Conservation (phyloP, 2,888 invertebrate genomes). For the Branchipolynoe longqiensis region DNA sequence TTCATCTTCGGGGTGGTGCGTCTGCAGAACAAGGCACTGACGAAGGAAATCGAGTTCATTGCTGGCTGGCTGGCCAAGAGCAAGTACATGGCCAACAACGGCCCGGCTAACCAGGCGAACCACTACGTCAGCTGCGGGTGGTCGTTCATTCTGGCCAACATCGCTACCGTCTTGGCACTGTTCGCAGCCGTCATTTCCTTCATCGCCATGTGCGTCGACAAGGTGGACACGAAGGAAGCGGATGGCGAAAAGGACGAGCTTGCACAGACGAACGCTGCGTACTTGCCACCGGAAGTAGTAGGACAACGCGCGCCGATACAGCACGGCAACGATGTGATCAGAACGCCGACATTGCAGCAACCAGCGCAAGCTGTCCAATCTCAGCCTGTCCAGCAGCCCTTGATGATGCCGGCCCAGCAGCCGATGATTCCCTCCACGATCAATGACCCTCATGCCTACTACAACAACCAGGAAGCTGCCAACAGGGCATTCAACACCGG, state of each 20-base stretch:
- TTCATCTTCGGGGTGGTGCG: neutral
- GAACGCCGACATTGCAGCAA: neutral
- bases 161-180: neutral
- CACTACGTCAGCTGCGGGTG: neutral
- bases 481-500: too few relatives aligned
- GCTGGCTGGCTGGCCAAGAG: neutral
- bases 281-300: too few relatives aligned
- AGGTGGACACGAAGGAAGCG: neutral
- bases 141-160: constrained; percentile 1
- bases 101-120: neutral
- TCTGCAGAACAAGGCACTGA: neutral
- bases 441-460: too few relatives aligned
- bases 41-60: neutral
- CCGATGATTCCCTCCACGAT: too few relatives aligned
- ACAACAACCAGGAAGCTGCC: too few relatives aligned
- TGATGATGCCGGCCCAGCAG: neutral
- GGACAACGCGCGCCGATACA: too few relatives aligned
- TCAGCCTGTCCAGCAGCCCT: neutral
- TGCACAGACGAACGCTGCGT: neutral
- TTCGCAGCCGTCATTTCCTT: neutral
- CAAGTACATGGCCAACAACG: neutral
- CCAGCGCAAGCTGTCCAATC: neutral
- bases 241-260: neutral
- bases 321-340: neutral
- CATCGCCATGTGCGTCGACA: neutral